Evolutionary conservation across 2,113 vertebrate species (phyloP), one percentile per base, ranked within the genome.

Genomic region (Drymodes brunneopygia): DNA sequence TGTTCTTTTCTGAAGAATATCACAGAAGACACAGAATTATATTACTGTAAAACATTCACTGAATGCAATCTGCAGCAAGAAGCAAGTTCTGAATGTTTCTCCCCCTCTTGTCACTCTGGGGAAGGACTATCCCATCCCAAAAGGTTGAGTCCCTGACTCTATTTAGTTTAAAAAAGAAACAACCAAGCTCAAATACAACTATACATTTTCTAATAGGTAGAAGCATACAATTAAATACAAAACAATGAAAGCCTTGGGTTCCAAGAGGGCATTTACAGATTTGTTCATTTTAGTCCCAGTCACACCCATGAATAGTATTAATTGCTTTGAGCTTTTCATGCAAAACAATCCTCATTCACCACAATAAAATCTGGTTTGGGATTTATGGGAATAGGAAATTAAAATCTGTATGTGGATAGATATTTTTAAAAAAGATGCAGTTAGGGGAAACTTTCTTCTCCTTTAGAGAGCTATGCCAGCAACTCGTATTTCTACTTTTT

Each of bases 251-350:
- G 58, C 77, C 36, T 86, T 33, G 29, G 56, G 42, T 86, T 96
- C 72, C 53, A 92, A 45, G 56, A 74, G 72, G 67, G 23, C 38
- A 44, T 92, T 91, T 90, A 64, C 6, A 3, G 50, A 93, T 95
- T 85, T 91, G 78, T 83, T 86, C 74, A 75, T 95, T 96, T 97
- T 78, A 80, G 93, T 87, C 81, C 86, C 65, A 77, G 86, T 91
- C 94, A 92, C 4, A 13, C 90, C 83, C 82, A 84, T 54, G 74
- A 95, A 83, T 51, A 90, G 56, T 95, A 94, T 92, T 94, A 95
- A 96, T 91, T 94, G 81, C 85, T 69, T 87, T 88, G 92, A 93
- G 94, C 84, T 96, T 92, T 94, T 96, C 66, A 78, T 78, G 86
- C 85, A 94, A 90, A 91, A 73, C 60, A 57, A 5, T 66, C 70